A percentile compares a stretch with the other conserved stretches of the same genome.
Conservation (phyloP, 2,113 vertebrate species). For the Rhizomys pruinosus region DNA sequence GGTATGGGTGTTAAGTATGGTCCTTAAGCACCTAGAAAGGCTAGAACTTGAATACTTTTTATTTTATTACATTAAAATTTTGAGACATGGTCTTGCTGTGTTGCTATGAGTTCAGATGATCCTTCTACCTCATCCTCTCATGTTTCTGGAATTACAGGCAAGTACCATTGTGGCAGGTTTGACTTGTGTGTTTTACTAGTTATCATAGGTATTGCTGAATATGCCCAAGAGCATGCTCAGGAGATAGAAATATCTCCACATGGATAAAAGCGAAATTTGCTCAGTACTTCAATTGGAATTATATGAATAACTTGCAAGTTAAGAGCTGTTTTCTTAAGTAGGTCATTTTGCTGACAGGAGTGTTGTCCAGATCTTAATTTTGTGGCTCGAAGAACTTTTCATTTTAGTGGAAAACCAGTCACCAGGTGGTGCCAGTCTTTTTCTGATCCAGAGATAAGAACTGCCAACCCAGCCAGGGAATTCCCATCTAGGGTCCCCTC, state of each 20-base stretch:
- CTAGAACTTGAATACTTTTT: too few species aligned
- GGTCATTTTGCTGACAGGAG: neutral
- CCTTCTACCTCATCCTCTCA: neutral
- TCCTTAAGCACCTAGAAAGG: too few species aligned
- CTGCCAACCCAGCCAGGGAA: neutral
- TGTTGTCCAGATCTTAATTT: neutral
- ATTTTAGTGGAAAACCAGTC: constrained; percentile 46
- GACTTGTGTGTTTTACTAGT: neutral
- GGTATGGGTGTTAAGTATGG: too few species aligned
- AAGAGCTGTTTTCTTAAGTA: neutral
- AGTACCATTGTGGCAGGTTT: neutral
- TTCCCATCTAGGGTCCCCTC: constrained; percentile 15
- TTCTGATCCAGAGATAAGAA: constrained; percentile 49
- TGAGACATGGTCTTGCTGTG: neutral
- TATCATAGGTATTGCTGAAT: neutral
- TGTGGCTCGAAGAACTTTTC: neutral
- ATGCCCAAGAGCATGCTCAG: neutral
- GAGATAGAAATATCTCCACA: neutral
- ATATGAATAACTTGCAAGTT: neutral
- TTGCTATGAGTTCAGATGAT: neutral
- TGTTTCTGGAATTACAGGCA: neutral
- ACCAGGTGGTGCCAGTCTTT: constrained; percentile 75
- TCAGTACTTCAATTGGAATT: neutral
- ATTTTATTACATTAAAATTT: neutral
- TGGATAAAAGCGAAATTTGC: constrained; percentile 31